Evolutionary conservation across 2,113 vertebrate genomes (phyloP).

Genomic region (Suncus etruscus): DNA sequence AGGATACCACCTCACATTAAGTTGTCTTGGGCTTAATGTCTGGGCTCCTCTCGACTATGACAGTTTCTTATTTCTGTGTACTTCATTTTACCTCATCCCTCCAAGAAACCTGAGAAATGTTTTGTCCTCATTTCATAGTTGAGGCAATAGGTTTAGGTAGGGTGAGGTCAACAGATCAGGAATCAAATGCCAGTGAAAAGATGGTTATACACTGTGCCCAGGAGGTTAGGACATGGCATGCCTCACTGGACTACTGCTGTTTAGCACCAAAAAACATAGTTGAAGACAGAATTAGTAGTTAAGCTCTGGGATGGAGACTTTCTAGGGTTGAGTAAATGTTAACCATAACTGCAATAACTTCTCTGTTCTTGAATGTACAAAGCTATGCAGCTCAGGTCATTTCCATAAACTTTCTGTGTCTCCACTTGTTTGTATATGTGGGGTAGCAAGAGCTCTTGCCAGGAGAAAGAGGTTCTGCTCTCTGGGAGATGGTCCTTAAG

Average conservation of each 20-base stretch:
- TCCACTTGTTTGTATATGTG: not conserved
- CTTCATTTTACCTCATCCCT: not conserved
- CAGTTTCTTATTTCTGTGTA: not conserved
- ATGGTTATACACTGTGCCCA: not conserved
- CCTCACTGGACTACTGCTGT: not conserved
- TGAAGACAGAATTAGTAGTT: not conserved
- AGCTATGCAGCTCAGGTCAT: not conserved
- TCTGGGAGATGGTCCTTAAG: conserved; percentile 26
- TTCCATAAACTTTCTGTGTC: not conserved
- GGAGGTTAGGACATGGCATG: not conserved
- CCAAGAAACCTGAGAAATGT: not conserved
- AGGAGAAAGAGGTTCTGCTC: not conserved
- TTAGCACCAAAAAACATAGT: not conserved
- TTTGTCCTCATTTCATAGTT: not conserved
- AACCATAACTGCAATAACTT: too few species aligned
- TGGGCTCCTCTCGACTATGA: not conserved
- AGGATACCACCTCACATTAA: not conserved
- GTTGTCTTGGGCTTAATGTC: not conserved
- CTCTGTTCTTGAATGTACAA: not conserved
- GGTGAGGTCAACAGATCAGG: not conserved
- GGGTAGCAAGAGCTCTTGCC: not conserved
- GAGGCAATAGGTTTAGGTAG: not conserved
- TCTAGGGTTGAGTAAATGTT: not conserved
- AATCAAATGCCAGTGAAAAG: not conserved
- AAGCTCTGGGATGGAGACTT: not conserved